Evolutionary conservation across 37 sponge, comb jelly and placozoan species (phyloP).

Genomic region (Chondrosia reniformis): DNA sequence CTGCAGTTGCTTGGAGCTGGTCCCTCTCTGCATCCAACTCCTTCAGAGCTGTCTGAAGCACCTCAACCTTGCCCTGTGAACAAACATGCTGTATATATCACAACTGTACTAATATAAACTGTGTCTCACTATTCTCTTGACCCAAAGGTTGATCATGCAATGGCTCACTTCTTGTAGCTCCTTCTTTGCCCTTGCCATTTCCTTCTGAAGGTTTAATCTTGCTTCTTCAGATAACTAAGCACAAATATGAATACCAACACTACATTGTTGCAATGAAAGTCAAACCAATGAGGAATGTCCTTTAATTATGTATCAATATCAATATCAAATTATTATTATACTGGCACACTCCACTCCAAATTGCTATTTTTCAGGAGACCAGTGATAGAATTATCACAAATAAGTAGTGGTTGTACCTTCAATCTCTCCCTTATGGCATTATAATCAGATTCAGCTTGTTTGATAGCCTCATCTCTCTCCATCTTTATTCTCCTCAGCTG

Average conservation of each 20-base stretch:
- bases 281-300: too few relatives aligned
- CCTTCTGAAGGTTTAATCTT: slow-evolving; percentile 51
- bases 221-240: too few relatives aligned
- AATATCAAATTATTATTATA: too few relatives aligned
- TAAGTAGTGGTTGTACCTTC: neutral
- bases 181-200: slow-evolving; percentile 44
- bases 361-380: too few relatives aligned
- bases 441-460: slow-evolving; percentile 31
- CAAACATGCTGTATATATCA: neutral
- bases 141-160: too few relatives aligned
- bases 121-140: neutral
- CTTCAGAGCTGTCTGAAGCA: slow-evolving; percentile 46
- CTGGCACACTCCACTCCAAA: too few relatives aligned
- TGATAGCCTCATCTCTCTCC: slow-evolving; percentile 76
- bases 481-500: slow-evolving; percentile 50
- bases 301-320: too few relatives aligned
- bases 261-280: too few relatives aligned
- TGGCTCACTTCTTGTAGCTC: slow-evolving; percentile 71
- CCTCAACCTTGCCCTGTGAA: slow-evolving; percentile 25
- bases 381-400: neutral
- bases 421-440: slow-evolving; percentile 44
- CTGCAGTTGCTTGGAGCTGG: slow-evolving; percentile 32
- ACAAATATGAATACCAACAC: too few relatives aligned
- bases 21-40: slow-evolving; percentile 68
- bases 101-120: neutral